Evolutionary conservation across 2,113 vertebrate genomes (phyloP), one percentile per base, ranked within the genome.

Genomic region (Dicrurus megarhynchus): DNA sequence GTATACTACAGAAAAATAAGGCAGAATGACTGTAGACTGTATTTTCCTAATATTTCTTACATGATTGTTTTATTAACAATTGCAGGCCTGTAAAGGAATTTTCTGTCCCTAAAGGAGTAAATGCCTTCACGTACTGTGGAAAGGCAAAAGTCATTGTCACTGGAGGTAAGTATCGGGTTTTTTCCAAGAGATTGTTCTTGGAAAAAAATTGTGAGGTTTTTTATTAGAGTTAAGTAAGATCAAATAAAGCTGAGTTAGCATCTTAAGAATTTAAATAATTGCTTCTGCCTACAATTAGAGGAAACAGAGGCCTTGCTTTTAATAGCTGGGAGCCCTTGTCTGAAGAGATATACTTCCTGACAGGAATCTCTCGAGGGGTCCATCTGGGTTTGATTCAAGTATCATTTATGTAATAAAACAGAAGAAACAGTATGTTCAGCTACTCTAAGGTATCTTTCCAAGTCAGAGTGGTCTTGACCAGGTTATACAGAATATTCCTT

Each of bases 121-220:
- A 98, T 78, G 96, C 95, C 6, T 98, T 98, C 74, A 96, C 97
- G 27, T 98, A 98, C 80, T 98, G 97, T 81, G 4, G 44, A 67
- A 98, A 98, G 95, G 97, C 97, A 41, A 98, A 98, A n/a, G 92
- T 98, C 32, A 56, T 98, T 86, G 92, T 97, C 83, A 98, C 98
- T 23, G 98, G 98, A 46, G 98, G 97, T 98, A 96, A 97, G 97
- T 96, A 32, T 2, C 28, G 17, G 4, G 1, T 32, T 61, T 78
- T 75, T 71, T 21, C 23, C 47, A 77, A 74, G 26, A 60, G 30
- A 74, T 35, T 61, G 2, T 49, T 68, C n/a, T 75, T 52, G 53
- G 27, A 37, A 86, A 30, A 39, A 59, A 42, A 16, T 4, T 39
- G 22, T 59, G 17, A 4, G 1, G 26, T 53, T 79, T 88, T 69